A percentile compares a stretch with the other conserved stretches of the same genome.
Evolutionary conservation across 2,113 vertebrate genomes (phyloP).

Genomic region (Myanophis thanlyinensis): DNA sequence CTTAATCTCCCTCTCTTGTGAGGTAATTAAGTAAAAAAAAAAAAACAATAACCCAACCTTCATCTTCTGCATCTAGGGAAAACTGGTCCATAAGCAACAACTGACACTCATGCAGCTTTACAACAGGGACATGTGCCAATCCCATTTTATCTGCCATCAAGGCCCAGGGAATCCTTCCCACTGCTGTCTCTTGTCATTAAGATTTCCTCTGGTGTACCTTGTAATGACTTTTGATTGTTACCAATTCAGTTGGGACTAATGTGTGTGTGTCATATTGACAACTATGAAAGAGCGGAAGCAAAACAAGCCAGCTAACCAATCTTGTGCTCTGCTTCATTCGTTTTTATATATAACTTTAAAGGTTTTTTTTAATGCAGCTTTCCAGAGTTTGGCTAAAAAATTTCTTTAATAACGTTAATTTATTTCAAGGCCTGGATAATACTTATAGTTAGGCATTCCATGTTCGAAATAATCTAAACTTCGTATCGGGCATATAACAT

Average conservation of each 20-base stretch:
- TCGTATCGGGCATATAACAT: neutral
- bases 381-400: constrained; percentile 37
- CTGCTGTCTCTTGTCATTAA: constrained; percentile 35
- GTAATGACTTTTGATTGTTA: constrained; percentile 52
- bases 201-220: constrained; percentile 47
- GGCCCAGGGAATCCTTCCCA: neutral
- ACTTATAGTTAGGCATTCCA: neutral
- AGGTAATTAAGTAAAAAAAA: neutral
- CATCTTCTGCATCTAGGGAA: neutral
- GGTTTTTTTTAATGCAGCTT: constrained; percentile 25
- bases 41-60: no score
- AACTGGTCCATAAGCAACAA: neutral
- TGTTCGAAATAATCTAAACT: neutral
- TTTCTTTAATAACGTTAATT: neutral
- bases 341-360: constrained; percentile 36
- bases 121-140: fast-evolving
- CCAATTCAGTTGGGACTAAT: constrained; percentile 49
- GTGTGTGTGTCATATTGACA: constrained; percentile 36
- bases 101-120: neutral
- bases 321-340: constrained; percentile 30
- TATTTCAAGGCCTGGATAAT: neutral
- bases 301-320: constrained; percentile 36
- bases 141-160: neutral
- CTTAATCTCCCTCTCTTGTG: neutral
- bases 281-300: constrained; percentile 26